Evolutionary conservation across 30 jellyfish, hydroid and myxozoan genomes (phyloP), one percentile per base, ranked within the genome.

Genomic region (Chrysaora quinquecirrha): DNA sequence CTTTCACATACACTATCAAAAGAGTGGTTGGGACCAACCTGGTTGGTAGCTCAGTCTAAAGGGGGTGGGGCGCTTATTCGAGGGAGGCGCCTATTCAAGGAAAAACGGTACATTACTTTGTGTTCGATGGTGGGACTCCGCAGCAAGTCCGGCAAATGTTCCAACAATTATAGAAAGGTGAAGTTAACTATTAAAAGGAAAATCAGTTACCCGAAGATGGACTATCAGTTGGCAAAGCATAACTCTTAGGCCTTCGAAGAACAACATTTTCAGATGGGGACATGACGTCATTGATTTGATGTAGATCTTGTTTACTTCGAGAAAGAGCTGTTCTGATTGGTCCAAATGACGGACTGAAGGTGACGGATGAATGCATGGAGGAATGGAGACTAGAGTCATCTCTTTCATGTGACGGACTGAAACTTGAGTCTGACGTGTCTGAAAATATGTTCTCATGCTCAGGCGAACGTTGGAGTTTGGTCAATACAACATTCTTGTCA

Each of bases 251-350:
- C 48, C 85, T 33, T 60, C 92, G 62, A 4, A 82, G 25, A 27
- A 82, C 72, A 48, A 68, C 85, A 0, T 58, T 64, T 1, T 82
- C 90, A 22, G 11, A 34, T 20, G 82, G 74, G 0, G 77, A 34
- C 19, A 89, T 14, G 6, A 75, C 70, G 32, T 65, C 77, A 62
- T 87, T 96, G 18, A 71, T 68, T 16, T 49, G 56, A 16, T 79
- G 68, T 6, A 86, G 77, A 60, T 93, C 95, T 64, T 66, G 94
- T 19, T 96, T 96, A 75, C 98, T 86, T 48, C 93, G 66, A 16
- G 98, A 93, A 46, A 93, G 66, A 14, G 91, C 91, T 1, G 96
- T 52, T 12, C 98, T 94, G 28, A 93, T 93, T 20, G 98, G 95
- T 22, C 95, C 96, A 31, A 87, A 66, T 0, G 82, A 75, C 3